These are phyloP conservation scores for Scomberomorus guttatus DNA, from an alignment of 2,797 vertebrate genomes.

Conservation along the genomic window DNA sequence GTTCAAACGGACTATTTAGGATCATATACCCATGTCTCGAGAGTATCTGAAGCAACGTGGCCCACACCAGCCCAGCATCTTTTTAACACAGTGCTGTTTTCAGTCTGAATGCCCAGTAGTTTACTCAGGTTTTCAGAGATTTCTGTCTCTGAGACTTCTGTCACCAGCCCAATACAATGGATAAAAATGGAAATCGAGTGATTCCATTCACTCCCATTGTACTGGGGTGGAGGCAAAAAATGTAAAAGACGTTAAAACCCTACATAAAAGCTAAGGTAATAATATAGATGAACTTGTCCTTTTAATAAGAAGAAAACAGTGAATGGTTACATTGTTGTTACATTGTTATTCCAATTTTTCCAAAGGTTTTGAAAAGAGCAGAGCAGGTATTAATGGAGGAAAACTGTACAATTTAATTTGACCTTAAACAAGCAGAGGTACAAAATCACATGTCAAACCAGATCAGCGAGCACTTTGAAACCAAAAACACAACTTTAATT, in stretches of 20 bases:
- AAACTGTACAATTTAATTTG: slow-evolving; percentile 20
- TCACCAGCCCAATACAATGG: no score
- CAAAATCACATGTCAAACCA: slow-evolving; percentile 43
- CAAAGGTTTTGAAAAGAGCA: neutral
- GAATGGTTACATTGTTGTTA: neutral
- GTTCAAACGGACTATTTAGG: neutral
- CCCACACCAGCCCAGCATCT: neutral
- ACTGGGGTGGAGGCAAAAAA: neutral
- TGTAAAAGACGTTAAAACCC: no score
- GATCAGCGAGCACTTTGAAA: slow-evolving; percentile 4
- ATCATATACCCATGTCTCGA: neutral
- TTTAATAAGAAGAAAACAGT: neutral
- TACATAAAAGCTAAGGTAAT: neutral
- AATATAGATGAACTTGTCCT: neutral
- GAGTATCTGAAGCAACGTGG: neutral
- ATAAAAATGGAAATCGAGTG: neutral
- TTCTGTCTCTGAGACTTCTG: no score
- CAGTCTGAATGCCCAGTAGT: no score
- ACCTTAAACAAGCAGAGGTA: slow-evolving; percentile 26
- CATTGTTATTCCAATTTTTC: neutral
- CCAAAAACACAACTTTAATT: slow-evolving; percentile 55
- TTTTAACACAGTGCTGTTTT: no score
- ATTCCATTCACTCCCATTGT: neutral
- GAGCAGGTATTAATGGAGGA: neutral
- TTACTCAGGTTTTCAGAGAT: no score